Percentiles rank a stretch among this genome's conserved stretches.
These are phyloP conservation scores for Tetropium fuscum DNA, from an alignment of 2,888 invertebrate species.

Conservation along the genomic window DNA sequence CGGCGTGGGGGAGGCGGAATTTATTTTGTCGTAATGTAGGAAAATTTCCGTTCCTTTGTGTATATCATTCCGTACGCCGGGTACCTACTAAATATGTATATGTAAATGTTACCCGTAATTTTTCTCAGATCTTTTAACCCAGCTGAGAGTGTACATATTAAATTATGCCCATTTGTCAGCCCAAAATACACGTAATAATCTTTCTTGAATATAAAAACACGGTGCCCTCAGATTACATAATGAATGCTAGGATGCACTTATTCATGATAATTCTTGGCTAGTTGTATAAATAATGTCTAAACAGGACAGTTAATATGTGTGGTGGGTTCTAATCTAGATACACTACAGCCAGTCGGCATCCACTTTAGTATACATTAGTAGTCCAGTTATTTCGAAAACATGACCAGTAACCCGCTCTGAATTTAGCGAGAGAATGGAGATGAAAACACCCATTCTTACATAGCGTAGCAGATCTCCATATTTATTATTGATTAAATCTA, in stretches of 20 bases:
- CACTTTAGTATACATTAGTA: background rate
- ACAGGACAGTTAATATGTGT: constrained; percentile 23
- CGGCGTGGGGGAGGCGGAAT: background rate
- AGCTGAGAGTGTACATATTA: constrained; percentile 22
- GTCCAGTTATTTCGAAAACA: constrained; percentile 10
- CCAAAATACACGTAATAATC: constrained; percentile 25
- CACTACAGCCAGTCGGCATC: background rate
- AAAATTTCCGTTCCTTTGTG: constrained; percentile 6
- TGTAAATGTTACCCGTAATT: constrained; percentile 18
- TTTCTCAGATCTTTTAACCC: constrained; percentile 12
- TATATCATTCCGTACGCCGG: background rate
- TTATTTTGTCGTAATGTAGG: background rate
- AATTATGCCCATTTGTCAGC: constrained; percentile 25
- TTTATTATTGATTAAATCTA: no score
- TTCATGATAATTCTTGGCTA: constrained; percentile 25
- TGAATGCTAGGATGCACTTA: constrained; percentile 22
- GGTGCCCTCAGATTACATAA: constrained; percentile 23
- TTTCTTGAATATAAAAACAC: constrained; percentile 23
- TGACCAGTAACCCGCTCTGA: no score
- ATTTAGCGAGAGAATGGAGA: no score
- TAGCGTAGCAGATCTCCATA: background rate
- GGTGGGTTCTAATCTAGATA: constrained; percentile 26
- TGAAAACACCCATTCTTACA: no score
- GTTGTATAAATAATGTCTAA: constrained; percentile 26
- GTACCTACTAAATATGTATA: constrained; percentile 9